Percentiles rank a stretch among this genome's conserved stretches.
Conservation (phyloP, 2,113 vertebrate genomes). For the Gracilinanus agilis region DNA sequence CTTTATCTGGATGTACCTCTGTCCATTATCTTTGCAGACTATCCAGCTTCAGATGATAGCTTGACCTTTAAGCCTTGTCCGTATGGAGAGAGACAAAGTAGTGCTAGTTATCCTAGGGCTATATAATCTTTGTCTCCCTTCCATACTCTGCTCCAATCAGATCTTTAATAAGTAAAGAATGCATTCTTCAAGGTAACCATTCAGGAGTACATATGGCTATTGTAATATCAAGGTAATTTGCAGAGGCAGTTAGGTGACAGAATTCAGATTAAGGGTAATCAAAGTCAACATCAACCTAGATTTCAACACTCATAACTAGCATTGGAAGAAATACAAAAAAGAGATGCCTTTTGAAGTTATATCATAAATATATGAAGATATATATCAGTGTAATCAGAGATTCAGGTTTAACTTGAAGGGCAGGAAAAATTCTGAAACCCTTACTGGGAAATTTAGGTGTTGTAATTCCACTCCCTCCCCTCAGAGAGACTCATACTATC, state of each 20-base stretch:
- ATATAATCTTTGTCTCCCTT: constrained; percentile 34
- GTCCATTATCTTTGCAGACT: constrained; percentile 45
- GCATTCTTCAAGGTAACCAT: background rate
- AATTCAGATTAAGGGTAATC: too few species aligned
- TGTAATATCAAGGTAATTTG: constrained; percentile 15
- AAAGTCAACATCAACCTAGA: too few species aligned
- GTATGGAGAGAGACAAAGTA: constrained; percentile 19
- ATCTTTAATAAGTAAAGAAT: constrained; percentile 39
- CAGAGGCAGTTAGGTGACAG: background rate
- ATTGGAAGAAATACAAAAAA: too few species aligned
- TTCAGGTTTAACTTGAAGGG: too few species aligned
- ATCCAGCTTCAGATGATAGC: background rate
- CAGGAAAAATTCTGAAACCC: too few species aligned
- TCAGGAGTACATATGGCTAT: background rate
- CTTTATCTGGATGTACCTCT: background rate
- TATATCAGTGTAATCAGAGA: too few species aligned
- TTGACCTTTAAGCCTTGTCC: background rate
- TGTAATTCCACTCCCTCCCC: too few species aligned
- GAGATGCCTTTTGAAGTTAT: too few species aligned
- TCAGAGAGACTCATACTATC: too few species aligned
- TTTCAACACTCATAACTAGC: too few species aligned
- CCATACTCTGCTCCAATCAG: constrained; percentile 4
- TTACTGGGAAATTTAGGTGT: too few species aligned
- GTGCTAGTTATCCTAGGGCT: background rate
- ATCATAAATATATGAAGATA: too few species aligned